phyloP scores from a whole-genome alignment of 2,797 vertebrate species.

The Channa striata region DNA sequence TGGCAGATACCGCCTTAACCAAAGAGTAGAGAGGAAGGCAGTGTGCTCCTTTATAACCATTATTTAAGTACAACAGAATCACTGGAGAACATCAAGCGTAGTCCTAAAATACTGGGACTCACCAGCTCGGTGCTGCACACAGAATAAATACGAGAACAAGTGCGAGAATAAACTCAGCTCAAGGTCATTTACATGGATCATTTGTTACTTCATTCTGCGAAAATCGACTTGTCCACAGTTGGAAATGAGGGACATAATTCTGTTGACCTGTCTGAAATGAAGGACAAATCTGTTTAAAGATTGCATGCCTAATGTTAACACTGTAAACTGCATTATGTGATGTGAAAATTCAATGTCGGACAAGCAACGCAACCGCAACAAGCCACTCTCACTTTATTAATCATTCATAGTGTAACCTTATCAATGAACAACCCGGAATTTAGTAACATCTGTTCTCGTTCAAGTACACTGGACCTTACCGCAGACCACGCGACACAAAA shows the following conservation, averaged over 20 bases:
- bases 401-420: neutral
- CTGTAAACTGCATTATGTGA: neutral
- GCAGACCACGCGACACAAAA: neutral
- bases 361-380: too few relatives aligned
- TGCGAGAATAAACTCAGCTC: too few relatives aligned
- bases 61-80: neutral
- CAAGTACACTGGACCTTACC: neutral
- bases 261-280: neutral
- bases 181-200: too few relatives aligned
- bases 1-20: conserved; percentile 35
- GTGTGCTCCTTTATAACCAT: neutral
- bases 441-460: conserved; percentile 21
- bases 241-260: too few relatives aligned
- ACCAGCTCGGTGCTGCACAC: too few relatives aligned
- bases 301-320: neutral
- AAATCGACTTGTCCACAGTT: too few relatives aligned
- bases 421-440: neutral
- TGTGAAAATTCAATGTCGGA: neutral
- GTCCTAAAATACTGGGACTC: too few relatives aligned
- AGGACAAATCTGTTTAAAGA: neutral
- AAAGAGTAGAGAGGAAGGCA: conserved; percentile 8
- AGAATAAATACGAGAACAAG: neutral
- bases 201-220: too few relatives aligned
- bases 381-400: conserved; percentile 8
- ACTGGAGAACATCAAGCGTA: too few relatives aligned